Base-by-base conservation (phyloP, 2,888 invertebrate species). In the Glomeris marginata region DNA sequence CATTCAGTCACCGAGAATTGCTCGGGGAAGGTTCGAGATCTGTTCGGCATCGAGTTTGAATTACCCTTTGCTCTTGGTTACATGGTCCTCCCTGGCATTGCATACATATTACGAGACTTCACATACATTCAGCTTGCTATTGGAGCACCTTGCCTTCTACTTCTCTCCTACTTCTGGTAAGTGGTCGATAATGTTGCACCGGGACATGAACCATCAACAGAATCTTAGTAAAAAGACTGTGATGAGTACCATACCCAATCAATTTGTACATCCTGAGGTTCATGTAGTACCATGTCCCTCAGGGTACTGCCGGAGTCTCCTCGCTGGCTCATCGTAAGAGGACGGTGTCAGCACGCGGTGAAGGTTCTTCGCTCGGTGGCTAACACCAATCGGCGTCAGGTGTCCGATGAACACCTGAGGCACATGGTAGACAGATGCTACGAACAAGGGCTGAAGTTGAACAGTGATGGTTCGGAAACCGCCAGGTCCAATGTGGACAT, bases 11-110 rank as follows among this genome's bases (percentile, higher is more conserved):
- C 84, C 58, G 84, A 84, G 64, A 69, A 82, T 49, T 82, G 84
- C 2, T 82, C 81, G 16, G 82, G 83, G 2, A 77, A 80, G 58
- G 83, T 83, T 82, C 74, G 83, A 54, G 83, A 82, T 2, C 77
- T 84, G 51, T 78, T 83, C 2, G 84, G 84, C 49, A 81, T 84
- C 52, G 81, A 81, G 58, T 84, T 83, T 65, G 74, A 84, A 60
- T 81, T 84, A 64, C 84, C 84, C 52, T 74, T 84, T 54, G 82
- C 84, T 15, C 64, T 84, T 47, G 78, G 82, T 40, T 84, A 83
- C 62, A 76, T 83, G 60, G 72, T 76, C 21, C 81, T 84, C 44
- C 77, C 84, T 0, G 75, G 80, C 1, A 69, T 83, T 49, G 84
- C 82, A 1, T 76, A 80, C 61, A 67, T 75, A 44, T 67, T 84